A percentile compares a stretch with the other conserved stretches of the same genome.
These are phyloP conservation scores for Dendroctonus ponderosae DNA, from an alignment of 1,140 invertebrate genomes.

Conservation along the genomic window DNA sequence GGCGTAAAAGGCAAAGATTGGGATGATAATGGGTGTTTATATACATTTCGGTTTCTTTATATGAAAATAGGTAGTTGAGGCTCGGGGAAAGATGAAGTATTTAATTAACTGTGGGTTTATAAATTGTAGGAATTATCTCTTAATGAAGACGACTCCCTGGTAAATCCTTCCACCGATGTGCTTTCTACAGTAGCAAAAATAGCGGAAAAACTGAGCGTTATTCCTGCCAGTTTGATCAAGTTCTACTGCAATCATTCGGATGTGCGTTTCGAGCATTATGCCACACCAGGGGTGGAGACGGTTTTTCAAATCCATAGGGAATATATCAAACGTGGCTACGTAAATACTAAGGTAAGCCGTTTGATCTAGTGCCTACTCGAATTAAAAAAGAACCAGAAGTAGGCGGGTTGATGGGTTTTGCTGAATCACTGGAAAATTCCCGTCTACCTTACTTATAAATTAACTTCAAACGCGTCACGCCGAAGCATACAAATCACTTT, in stretches of 20 bases:
- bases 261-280: slow-evolving; percentile 42
- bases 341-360: slow-evolving; percentile 36
- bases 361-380: too few relatives aligned
- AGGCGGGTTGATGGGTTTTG: too few relatives aligned
- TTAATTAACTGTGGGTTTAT: background rate
- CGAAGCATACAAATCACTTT: slow-evolving; percentile 10
- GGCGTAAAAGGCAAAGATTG: too few relatives aligned
- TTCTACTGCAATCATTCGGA: slow-evolving; percentile 38
- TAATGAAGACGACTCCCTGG: slow-evolving; percentile 35
- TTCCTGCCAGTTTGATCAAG: slow-evolving; percentile 42
- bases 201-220: slow-evolving; percentile 32
- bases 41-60: too few relatives aligned
- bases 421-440: too few relatives aligned
- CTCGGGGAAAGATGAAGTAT: background rate
- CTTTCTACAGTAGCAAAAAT: slow-evolving; percentile 30
- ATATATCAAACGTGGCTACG: slow-evolving; percentile 34
- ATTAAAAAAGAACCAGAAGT: too few relatives aligned
- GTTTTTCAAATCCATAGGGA: slow-evolving; percentile 42
- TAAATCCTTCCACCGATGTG: slow-evolving; percentile 33
- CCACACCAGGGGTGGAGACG: slow-evolving; percentile 39
- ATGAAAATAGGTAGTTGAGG: too few relatives aligned
- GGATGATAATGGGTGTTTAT: too few relatives aligned
- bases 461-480: slow-evolving; percentile 18
- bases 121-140: slow-evolving; percentile 24
- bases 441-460: slow-evolving; percentile 2